Conservation (phyloP, 2,888 invertebrate genomes). For the Lomographa bimaculata region DNA sequence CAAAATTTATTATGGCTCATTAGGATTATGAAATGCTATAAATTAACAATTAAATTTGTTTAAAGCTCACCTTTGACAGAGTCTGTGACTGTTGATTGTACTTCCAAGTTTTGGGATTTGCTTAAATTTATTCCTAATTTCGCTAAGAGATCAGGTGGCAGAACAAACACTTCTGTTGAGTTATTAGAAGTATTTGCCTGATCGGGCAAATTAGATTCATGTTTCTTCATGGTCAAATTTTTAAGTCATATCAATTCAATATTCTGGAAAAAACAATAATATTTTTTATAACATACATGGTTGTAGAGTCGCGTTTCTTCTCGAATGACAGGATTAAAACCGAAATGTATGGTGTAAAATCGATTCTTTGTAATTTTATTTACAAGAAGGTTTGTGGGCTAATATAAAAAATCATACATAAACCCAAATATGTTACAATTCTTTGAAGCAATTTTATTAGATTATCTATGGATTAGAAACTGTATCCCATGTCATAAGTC, state of each 20-base stretch:
- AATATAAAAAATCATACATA: no score
- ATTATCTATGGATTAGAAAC: no score
- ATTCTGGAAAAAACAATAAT: conserved; percentile 3
- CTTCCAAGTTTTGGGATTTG: conserved; percentile 34
- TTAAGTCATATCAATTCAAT: conserved; percentile 1
- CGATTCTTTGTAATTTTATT: no score
- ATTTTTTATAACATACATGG: not conserved
- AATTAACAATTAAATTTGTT: not conserved
- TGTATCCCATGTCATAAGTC: no score
- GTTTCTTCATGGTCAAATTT: conserved; percentile 37
- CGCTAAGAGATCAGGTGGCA: conserved; percentile 70
- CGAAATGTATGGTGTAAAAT: no score
- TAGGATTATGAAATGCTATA: conserved; percentile 19
- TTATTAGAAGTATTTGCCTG: conserved; percentile 34
- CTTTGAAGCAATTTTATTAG: no score
- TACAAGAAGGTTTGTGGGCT: no score
- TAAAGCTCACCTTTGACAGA: conserved; percentile 9
- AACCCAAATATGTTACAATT: no score
- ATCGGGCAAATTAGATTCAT: conserved; percentile 33
- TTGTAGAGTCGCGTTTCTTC: no score
- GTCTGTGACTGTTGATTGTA: conserved; percentile 18
- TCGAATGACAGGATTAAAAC: no score
- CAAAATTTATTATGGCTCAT: conserved; percentile 28
- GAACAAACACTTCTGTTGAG: conserved; percentile 61
- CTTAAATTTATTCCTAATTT: conserved; percentile 69